Conservation (phyloP, 2,113 vertebrate genomes). For the Lasiurus borealis region DNA sequence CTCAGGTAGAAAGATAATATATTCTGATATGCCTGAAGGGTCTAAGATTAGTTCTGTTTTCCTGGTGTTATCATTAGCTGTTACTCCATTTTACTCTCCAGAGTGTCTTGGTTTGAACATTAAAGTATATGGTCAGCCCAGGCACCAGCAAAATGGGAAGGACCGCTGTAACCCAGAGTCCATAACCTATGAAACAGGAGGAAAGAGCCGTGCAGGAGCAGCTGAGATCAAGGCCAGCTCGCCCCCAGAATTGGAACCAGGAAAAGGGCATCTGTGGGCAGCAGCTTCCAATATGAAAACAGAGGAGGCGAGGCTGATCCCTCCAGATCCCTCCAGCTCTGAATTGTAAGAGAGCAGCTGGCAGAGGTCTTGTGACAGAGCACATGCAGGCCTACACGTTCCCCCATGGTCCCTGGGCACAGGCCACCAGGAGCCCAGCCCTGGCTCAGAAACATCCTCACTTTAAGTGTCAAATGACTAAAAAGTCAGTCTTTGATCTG, state of each 20-base stretch:
- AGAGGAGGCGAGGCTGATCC: not conserved
- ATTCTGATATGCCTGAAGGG: not conserved
- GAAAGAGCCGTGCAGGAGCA: not conserved
- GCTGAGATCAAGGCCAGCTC: slow-evolving; percentile 28
- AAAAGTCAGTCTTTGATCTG: slow-evolving; percentile 68
- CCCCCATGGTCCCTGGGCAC: not conserved
- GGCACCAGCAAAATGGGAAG: slow-evolving; percentile 1
- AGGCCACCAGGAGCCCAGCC: slow-evolving; percentile 39
- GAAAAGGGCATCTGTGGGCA: slow-evolving; percentile 57
- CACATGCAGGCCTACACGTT: slow-evolving; percentile 59
- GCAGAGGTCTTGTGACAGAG: not conserved
- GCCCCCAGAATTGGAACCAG: slow-evolving; percentile 11
- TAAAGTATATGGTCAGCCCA: not conserved
- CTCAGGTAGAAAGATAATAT: not conserved
- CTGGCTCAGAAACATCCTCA: not conserved
- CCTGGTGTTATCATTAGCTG: not conserved
- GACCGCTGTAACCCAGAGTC: not conserved
- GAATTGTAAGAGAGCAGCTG: slow-evolving; percentile 55
- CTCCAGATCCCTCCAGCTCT: slow-evolving; percentile 46
- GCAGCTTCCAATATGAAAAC: slow-evolving; percentile 56
- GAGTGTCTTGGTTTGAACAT: not conserved
- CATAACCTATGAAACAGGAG: not conserved
- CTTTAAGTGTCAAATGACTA: slow-evolving; percentile 59
- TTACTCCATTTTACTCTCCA: not conserved
- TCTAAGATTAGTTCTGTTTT: not conserved